Evolutionary conservation across 2,888 invertebrate genomes (phyloP), one percentile per base, ranked within the genome.

Genomic region (Schrankia costaestrigalis): DNA sequence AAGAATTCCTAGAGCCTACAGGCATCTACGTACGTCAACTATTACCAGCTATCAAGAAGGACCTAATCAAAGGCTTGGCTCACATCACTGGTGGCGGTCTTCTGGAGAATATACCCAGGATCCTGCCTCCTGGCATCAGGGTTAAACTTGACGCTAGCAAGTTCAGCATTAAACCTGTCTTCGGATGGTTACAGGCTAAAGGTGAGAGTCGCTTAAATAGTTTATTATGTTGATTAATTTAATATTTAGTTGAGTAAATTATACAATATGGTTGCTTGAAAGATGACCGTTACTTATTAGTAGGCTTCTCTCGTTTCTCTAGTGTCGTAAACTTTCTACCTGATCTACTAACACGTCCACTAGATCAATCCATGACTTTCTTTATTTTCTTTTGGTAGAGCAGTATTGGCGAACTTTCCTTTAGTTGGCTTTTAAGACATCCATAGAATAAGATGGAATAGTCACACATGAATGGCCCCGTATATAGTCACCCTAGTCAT

Each of bases 51-150:
- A 76, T 97, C 26, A 90, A 90, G 61, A 89, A 90, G 1, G 92
- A 92, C 5, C 82, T 91, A 26, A 89, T 98, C 1, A 97, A 97
- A 69, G 96, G 93, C 0, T 90, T 97, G 49, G 97, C 97, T 0
- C 98, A 99, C 65, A 96, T 99, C 35, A 97, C 97, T 0, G 97
- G 97, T 0, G 97, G 97, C 0, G 98, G 99, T 0, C 84, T 99
- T 2, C 72, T 92, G 3, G 96, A 97, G 77, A 98, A 98, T 70
- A 92, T 98, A 27, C 94, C 95, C 0, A 90, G 98, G 41, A 90
- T 98, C 23, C 82, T 98, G 33, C 95, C 96, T 0, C 71, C 90
- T 0, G 83, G 89, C 5, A 77, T 93, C 12, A 90, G 90, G 18
- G 94, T 93, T 1, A 79, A 84, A 30, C 56, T 97, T 39, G 93